Evolutionary conservation across 2,113 vertebrate species (phyloP), one percentile per base, ranked within the genome.

Genomic region (Etheostoma cragini): DNA sequence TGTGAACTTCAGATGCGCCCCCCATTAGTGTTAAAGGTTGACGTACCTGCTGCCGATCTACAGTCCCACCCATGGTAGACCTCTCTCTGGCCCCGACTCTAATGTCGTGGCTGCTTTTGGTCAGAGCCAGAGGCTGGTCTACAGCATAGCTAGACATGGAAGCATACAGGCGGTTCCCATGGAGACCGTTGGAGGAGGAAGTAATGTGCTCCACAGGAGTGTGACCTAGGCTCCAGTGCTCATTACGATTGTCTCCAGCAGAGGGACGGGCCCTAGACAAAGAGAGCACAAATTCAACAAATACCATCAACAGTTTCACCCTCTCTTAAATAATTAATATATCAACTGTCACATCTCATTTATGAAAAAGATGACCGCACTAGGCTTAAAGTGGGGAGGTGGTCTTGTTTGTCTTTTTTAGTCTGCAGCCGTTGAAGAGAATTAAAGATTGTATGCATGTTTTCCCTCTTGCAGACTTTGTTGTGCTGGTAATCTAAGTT

Each of bases 41-140:
- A 82, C 83, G 0, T 95, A 98, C 98, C 98, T 99, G 98, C 94
- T 98, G 97, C 70, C 97, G 96, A 85, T 98, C 97, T 45, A 92
- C 91, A 5, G 95, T 85, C 58, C 91, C 95, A 85, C 95, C 90
- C 0, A 94, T 17, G 92, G 92, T 2, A 93, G 76, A 76, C 95
- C 86, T 81, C 93, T 93, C 1, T 89, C 89, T 7, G 91, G 90
- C 77, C 92, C 90, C 84, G 3, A 65, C 75, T 53, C 91, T 83
- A 1, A 88, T 58, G 7, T 98, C 96, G 83, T 95, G 71, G 89
- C 93, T 97, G 92, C 93, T 97, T 95, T 97, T 99, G 95, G 96
- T 98, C 95, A 98, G 95, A 69, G 97, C 96, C 22, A 99, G 94
- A 21, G 98, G 97, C 93, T 97, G 97, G 89, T 98, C 97, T 92